Evolutionary conservation across 2,113 vertebrate species (phyloP), one percentile per base, ranked within the genome.

Genomic region (Caloenas nicobarica): DNA sequence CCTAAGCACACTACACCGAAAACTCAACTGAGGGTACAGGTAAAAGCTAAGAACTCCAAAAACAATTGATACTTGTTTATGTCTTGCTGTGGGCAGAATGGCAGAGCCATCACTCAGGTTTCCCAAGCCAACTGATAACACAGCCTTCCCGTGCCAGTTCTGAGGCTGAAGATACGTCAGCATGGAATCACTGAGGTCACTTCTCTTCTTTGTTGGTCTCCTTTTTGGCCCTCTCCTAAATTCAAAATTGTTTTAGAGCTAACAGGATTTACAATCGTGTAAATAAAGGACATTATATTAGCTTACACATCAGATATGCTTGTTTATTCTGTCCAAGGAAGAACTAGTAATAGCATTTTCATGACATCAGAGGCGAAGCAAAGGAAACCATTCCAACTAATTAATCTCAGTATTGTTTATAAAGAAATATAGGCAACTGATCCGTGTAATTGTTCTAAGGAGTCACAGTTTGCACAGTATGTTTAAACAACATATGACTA

Each of bases 311-410:
- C 94, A 92, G 94, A 95, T 94, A 95, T 5, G 84, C 96, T 96
- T 97, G 96, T 97, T 97, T 97, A 96, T 96, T 96, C 86, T 96
- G 88, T 68, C 94, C 93, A 82, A 96, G 97, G 96, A 97, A 97
- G 88, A 92, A 76, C 96, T 94, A 95, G 92, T 93, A 95, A 95
- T 97, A 96, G 95, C 96, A 97, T 95, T 95, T 96, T 96, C 88
- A 96, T 97, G 95, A 97, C 97, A 97, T 97, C 97, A 97, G 95
- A 97, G 96, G 95, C 80, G 60, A 97, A 97, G 92, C 71, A 95
- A 92, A 97, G 97, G 97, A 97, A 97, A 69, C 88, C 94, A 97
- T 95, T 96, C 86, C 94, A 97, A 93, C 93, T 64, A 96, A 96
- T 97, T 97, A 93, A 95, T 97, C 96, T 93, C 81, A 89, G 87